These are phyloP conservation scores for Brassicogethes aeneus DNA, from an alignment of 2,888 invertebrate genomes.

Conservation along the genomic window DNA sequence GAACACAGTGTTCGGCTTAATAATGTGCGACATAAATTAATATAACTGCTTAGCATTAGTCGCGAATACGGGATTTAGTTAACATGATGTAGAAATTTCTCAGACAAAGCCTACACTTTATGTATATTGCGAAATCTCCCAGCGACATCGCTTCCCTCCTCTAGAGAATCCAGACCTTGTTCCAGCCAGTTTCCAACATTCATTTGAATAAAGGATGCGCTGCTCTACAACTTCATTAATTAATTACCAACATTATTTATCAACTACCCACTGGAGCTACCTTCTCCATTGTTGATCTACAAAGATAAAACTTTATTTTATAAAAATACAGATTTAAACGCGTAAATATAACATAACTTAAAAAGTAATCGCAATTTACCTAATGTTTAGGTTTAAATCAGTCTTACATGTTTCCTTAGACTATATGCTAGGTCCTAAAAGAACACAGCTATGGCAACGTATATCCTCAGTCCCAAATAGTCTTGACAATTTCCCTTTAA, in stretches of 20 bases:
- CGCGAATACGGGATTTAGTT: constrained; percentile 32
- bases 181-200: background rate
- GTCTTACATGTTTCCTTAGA: too few relatives aligned
- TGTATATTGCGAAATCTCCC: constrained; percentile 11
- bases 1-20: constrained; percentile 38
- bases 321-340: too few relatives aligned
- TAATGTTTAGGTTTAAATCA: too few relatives aligned
- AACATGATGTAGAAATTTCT: constrained; percentile 33
- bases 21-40: constrained; percentile 41
- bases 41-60: constrained; percentile 37
- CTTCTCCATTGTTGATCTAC: too few relatives aligned
- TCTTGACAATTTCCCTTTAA: too few relatives aligned
- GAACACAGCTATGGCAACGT: too few relatives aligned
- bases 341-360: too few relatives aligned
- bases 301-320: too few relatives aligned
- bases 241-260: background rate
- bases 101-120: constrained; percentile 17
- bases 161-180: background rate
- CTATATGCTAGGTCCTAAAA: too few relatives aligned
- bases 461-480: too few relatives aligned
- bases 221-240: background rate
- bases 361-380: too few relatives aligned
- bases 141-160: constrained; percentile 2
- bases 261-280: too few relatives aligned
- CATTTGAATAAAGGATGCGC: constrained; percentile 2